Base-by-base conservation (phyloP, 2,113 vertebrate species). In the Microcebus griseorufus region DNA sequence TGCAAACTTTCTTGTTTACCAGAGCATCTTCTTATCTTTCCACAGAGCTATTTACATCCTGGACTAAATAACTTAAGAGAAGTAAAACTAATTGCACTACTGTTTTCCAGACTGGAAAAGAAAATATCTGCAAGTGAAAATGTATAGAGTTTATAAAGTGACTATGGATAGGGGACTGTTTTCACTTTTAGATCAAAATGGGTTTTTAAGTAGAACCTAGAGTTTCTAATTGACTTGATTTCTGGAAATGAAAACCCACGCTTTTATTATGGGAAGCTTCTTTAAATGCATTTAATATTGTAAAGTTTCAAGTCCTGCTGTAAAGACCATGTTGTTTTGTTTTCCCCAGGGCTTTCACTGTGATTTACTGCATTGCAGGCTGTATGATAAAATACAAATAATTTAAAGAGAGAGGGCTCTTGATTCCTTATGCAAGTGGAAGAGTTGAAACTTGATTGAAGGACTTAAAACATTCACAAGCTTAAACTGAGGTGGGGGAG, bases 31-130 rank as follows among this genome's bases (percentile, higher is more conserved):
- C 98, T 98, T 98, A 98, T 98, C 98, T 99, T 99, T 99, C 99
- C 98, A 62, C 98, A 98, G 98, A 99, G 98, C 98, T 99, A 98
- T 98, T 99, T 98, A 98, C 97, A 97, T 99, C 98, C 98, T 96
- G 99, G 99, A 99, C 98, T 98, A 93, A 98, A 94, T 99, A 98
- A 98, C 98, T 98, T 95, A 97, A 98, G 98, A 98, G 94, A 98
- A 98, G 93, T 98, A 98, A 99, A 99, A 99, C 98, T 99, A 99
- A 99, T 99, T 99, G 99, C 99, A 99, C 99, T 99, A 99, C 99
- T 99, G 98, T 99, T 99, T 99, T 99, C 99, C 99, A 98, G 98
- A 98, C 98, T 98, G 98, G 99, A 99, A 99, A 99, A 99, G 98
- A 99, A 98, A 98, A 98, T 98, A 98, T 98, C 99, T 98, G 98